A percentile compares a stretch with the other conserved stretches of the same genome.
Conservation (phyloP, 2,113 vertebrate species). For the Columba janthina region DNA sequence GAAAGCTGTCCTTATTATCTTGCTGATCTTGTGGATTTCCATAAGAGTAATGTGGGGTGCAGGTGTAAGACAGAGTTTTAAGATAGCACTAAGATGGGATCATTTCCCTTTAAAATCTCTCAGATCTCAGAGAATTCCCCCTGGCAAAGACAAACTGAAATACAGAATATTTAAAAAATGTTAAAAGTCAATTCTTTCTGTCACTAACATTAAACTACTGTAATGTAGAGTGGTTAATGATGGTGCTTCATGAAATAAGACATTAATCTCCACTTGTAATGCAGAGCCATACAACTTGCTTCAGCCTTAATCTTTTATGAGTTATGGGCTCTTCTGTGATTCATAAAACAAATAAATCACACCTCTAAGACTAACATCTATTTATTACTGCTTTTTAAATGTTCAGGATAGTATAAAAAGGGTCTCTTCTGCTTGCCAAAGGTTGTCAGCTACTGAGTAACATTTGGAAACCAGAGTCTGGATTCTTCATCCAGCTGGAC, state of each 20-base stretch:
- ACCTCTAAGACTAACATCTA: conserved; percentile 73
- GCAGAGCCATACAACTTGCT: conserved; percentile 63
- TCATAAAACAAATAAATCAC: conserved; percentile 83
- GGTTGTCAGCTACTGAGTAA: conserved; percentile 1
- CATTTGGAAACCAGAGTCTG: conserved; percentile 17
- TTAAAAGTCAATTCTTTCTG: conserved; percentile 58
- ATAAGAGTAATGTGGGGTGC: background rate
- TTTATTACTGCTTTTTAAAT: conserved; percentile 77
- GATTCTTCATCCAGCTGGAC: background rate
- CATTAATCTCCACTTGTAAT: conserved; percentile 78
- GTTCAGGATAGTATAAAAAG: conserved; percentile 20
- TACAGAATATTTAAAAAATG: conserved; percentile 30
- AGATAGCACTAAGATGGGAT: background rate
- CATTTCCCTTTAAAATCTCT: background rate
- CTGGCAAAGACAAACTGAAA: conserved; percentile 30
- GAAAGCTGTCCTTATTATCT: background rate
- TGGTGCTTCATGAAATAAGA: conserved; percentile 68
- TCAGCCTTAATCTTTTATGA: conserved; percentile 76
- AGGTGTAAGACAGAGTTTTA: background rate
- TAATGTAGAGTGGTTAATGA: conserved; percentile 67
- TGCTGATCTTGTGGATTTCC: background rate
- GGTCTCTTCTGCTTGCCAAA: conserved; percentile 14
- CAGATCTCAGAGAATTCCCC: background rate
- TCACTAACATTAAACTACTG: conserved; percentile 66
- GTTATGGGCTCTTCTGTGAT: conserved; percentile 78